Conservation (phyloP, 2,888 invertebrate species). For the Melikaiella ostensackeni region DNA sequence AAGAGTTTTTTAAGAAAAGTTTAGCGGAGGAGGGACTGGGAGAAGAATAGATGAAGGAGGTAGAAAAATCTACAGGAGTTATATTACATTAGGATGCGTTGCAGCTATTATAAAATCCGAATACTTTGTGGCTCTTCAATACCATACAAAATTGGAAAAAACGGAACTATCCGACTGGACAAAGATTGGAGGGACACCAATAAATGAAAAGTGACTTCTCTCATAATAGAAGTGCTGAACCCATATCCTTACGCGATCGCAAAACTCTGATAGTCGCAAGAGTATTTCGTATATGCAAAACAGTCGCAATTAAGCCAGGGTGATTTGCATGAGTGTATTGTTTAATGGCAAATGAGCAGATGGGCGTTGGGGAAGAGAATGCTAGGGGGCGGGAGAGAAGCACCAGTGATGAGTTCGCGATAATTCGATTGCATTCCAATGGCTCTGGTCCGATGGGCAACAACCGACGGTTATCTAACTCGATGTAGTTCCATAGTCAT, state of each 20-base stretch:
- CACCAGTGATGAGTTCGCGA: slow-evolving; percentile 56
- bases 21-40: no score
- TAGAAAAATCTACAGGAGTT: no score
- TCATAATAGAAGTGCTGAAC: background rate
- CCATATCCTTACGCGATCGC: slow-evolving; percentile 46
- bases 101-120: background rate
- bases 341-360: slow-evolving; percentile 56
- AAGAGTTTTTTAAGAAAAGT: no score
- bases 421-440: slow-evolving; percentile 62
- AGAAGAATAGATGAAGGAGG: no score
- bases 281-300: slow-evolving; percentile 63
- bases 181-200: background rate
- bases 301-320: slow-evolving; percentile 61
- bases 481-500: slow-evolving; percentile 44
- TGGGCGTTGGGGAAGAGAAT: slow-evolving; percentile 46
- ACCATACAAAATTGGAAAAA: background rate
- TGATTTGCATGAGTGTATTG: slow-evolving; percentile 64
- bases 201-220: background rate
- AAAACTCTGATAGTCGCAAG: slow-evolving; percentile 61
- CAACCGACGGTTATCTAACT: slow-evolving; percentile 47
- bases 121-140: background rate
- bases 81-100: no score
- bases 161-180: background rate
- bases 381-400: slow-evolving; percentile 47
- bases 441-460: slow-evolving; percentile 47